Percentiles rank a stretch among this genome's conserved stretches.
These are phyloP conservation scores for Lochmaea capreae DNA, from an alignment of 2,888 invertebrate species.

Conservation along the genomic window DNA sequence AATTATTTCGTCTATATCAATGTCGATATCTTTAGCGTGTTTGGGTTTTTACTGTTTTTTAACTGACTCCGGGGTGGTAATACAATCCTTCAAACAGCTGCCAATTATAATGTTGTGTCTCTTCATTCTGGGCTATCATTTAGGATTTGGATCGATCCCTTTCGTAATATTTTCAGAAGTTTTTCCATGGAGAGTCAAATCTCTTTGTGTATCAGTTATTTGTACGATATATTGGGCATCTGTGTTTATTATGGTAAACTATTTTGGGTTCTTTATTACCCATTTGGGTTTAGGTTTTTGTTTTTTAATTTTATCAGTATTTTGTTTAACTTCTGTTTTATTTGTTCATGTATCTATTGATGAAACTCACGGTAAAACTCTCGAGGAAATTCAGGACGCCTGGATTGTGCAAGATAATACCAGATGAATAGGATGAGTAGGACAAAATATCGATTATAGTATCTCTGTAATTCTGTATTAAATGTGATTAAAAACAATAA, in stretches of 20 bases:
- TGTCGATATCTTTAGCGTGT: conserved; percentile 65
- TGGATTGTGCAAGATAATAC: background rate
- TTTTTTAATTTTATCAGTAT: conserved; percentile 51
- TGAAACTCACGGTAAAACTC: conserved; percentile 37
- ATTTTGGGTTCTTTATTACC: conserved; percentile 46
- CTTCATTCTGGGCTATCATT: conserved; percentile 79
- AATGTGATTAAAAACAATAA: too few relatives aligned
- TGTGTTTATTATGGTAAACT: conserved; percentile 50
- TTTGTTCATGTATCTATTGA: conserved; percentile 49
- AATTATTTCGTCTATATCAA: conserved; percentile 76
- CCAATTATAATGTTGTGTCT: conserved; percentile 77
- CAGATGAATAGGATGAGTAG: background rate
- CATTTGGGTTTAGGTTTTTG: conserved; percentile 47
- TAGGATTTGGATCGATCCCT: conserved; percentile 78
- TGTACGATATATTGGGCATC: conserved; percentile 28
- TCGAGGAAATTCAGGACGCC: conserved; percentile 38
- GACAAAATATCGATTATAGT: background rate
- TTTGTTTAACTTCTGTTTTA: conserved; percentile 42
- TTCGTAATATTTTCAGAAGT: conserved; percentile 88
- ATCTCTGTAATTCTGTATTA: background rate
- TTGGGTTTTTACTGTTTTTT: conserved; percentile 65
- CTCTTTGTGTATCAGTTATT: conserved; percentile 69
- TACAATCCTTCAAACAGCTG: conserved; percentile 71
- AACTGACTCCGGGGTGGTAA: conserved; percentile 5
- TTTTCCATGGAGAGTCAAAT: conserved; percentile 75